phyloP scores from a whole-genome alignment of 2,888 invertebrate species.

The Acanthoscelides obtectus region DNA sequence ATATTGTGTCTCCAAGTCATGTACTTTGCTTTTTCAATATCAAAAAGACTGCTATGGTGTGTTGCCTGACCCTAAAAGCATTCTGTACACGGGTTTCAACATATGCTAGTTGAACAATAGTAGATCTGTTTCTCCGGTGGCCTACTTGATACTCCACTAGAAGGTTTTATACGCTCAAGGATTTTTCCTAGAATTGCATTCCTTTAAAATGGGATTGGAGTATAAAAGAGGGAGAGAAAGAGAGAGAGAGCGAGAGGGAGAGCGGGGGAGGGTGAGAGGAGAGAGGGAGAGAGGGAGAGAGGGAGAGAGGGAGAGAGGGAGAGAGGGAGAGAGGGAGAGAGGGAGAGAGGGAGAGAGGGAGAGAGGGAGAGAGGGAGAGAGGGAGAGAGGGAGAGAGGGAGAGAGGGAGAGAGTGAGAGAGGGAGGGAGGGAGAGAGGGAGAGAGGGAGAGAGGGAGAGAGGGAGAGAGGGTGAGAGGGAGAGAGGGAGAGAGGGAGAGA shows the following conservation, averaged over 20 bases:
- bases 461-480: too few relatives aligned
- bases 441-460: constrained; percentile 5
- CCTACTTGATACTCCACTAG: constrained; percentile 4
- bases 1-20: constrained; percentile 17
- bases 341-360: constrained; percentile 4
- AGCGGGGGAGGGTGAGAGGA: too few relatives aligned
- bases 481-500: constrained; percentile 5
- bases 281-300: too few relatives aligned
- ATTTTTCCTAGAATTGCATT: constrained; percentile 11
- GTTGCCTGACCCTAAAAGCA: constrained; percentile 1
- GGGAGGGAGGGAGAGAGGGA: constrained; percentile 4
- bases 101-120: constrained; percentile 1
- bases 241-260: too few relatives aligned
- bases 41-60: constrained; percentile 8
- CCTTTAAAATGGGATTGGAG: too few relatives aligned
- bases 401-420: too few relatives aligned
- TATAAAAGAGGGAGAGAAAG: constrained; percentile 1
- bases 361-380: constrained; percentile 5
- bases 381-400: constrained; percentile 4
- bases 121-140: constrained; percentile 1
- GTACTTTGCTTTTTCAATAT: constrained; percentile 8
- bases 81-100: constrained; percentile 7
- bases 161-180: constrained; percentile 10
- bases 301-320: too few relatives aligned
- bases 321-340: too few relatives aligned